A percentile compares a stretch with the other conserved stretches of the same genome.
Conservation (phyloP, 2,888 invertebrate genomes). For the Dichetophora obliterata region DNA sequence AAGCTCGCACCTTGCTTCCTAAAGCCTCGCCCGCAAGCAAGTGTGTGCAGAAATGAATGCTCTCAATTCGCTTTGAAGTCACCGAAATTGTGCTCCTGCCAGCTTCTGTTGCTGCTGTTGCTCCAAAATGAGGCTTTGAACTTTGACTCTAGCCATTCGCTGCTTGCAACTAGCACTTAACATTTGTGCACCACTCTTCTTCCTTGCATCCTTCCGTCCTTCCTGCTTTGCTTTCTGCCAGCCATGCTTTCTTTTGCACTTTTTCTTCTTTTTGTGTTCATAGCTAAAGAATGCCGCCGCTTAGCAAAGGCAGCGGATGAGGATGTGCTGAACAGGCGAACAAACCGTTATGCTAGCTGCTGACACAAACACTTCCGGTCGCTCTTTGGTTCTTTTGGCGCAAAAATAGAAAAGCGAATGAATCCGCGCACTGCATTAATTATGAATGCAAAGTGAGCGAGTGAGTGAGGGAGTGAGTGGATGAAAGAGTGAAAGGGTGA, state of each 20-base stretch:
- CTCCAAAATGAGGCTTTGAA: slow-evolving; percentile 29
- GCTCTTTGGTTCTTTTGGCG: neutral
- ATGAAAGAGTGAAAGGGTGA: neutral
- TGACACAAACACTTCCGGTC: slow-evolving; percentile 17
- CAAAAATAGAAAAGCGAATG: slow-evolving; percentile 20
- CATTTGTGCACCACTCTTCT: slow-evolving; percentile 1
- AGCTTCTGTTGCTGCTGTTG: slow-evolving; percentile 4
- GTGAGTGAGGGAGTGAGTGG: neutral
- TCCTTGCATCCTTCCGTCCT: neutral
- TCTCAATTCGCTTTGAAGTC: slow-evolving; percentile 27
- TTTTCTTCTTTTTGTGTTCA: neutral
- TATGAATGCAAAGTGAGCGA: slow-evolving; percentile 48
- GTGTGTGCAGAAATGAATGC: neutral
- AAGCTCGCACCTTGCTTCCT: neutral
- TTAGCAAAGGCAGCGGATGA: neutral
- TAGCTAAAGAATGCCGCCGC: neutral
- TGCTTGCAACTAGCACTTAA: slow-evolving; percentile 12
- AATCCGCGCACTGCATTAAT: slow-evolving; percentile 45
- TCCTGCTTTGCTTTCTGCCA: neutral
- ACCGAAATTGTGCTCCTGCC: slow-evolving; percentile 15
- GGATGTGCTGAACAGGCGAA: slow-evolving; percentile 16
- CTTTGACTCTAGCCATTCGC: slow-evolving; percentile 21
- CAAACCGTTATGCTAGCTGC: slow-evolving; percentile 17
- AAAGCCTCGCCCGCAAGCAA: neutral
- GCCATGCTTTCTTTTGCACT: neutral